A percentile compares a stretch with the other conserved stretches of the same genome.
phyloP scores from a whole-genome alignment of 2,797 vertebrate species.

The Propithecus perrieri region DNA sequence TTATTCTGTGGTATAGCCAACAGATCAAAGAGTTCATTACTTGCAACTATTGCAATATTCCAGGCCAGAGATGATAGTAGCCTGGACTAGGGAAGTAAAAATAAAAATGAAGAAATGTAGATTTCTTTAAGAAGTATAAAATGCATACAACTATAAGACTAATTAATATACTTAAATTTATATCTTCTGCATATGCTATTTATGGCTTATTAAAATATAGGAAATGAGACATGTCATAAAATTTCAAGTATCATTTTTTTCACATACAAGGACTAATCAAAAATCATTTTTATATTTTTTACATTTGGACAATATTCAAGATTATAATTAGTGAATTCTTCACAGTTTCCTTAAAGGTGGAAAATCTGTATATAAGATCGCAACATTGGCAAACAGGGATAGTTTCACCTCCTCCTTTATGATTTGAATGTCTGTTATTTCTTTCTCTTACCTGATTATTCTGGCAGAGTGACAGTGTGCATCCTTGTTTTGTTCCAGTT shows the following conservation, averaged over 20 bases:
- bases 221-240: neutral
- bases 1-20: neutral
- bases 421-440: no score
- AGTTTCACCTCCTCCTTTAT: no score
- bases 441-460: no score
- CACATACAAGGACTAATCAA: neutral
- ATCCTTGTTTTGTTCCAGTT: no score
- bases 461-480: no score
- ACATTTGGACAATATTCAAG: no score
- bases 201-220: neutral
- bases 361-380: no score
- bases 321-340: no score
- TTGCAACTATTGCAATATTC: neutral
- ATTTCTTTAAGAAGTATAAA: neutral
- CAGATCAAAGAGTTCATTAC: neutral
- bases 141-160: neutral
- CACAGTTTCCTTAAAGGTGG: no score
- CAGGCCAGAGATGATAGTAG: neutral
- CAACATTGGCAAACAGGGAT: no score
- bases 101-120: neutral
- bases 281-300: conserved; percentile 11
- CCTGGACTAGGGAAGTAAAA: neutral
- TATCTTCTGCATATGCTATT: neutral
- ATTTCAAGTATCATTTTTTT: neutral
- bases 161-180: neutral